Evolutionary conservation across 2,113 vertebrate species (phyloP), one percentile per base, ranked within the genome.

Genomic region (Aspidoscelis tigris): DNA sequence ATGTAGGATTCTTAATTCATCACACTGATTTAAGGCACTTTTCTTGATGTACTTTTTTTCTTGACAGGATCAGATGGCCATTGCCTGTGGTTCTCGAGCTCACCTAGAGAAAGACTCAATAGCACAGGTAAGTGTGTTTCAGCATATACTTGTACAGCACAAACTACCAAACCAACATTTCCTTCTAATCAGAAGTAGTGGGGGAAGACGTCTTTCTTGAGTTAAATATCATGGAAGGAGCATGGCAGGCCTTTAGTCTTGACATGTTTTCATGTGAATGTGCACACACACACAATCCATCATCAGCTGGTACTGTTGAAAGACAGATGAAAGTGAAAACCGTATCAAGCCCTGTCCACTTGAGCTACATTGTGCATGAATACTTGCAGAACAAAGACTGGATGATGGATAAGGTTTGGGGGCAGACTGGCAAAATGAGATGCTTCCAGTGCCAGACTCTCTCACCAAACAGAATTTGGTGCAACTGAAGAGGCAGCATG

Each of bases 21-120:
- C 9, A 20, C 18, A 12, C 12, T 65, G 5, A 26, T 82, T 86
- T 85, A 7, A 47, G 86, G 44, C 58, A 20, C 44, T 7, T 64
- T 71, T 53, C 39, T 33, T 39, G 41, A 72, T 22, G 80, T 85
- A 24, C 85, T 2, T 91, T 70, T 92, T 89, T 70, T 24, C 66
- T 8, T 79, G 44, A 61, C 90, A 99, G 98, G 96, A 96, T 47
- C 95, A 97, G 87, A 97, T 99, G 98, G 98, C 97, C 11, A 99
- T 99, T 83, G 95, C 98, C n/a, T 99, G 98, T 92, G 98, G 99
- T n/a, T 99, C 98, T 90, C 96, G 98, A 95, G 98, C 98, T 93
- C 98, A 99, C 89, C 89, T 99, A 90, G 97, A 99, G 90, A 91
- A 98, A 90, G 97, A 98, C 7, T 97, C 98, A 1, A 96, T 99